Conservation (phyloP, 2,113 vertebrate species). For the Podocnemis expansa region DNA sequence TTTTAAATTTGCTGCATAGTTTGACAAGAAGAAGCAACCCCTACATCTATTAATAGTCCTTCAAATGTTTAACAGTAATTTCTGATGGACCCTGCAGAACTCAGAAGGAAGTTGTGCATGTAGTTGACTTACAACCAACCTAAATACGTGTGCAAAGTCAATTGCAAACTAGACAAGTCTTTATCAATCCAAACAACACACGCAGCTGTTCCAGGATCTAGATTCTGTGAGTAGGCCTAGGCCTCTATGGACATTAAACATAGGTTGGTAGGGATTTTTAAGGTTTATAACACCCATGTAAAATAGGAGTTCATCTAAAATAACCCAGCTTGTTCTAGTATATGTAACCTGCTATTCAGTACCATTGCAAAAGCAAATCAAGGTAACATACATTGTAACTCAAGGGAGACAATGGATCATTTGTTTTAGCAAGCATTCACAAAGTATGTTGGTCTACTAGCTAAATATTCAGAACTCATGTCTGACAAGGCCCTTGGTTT, state of each 20-base stretch:
- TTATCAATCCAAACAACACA: neutral
- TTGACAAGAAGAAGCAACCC: neutral
- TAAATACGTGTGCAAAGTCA: neutral
- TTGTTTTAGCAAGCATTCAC: neutral
- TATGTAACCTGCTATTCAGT: neutral
- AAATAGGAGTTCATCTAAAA: neutral
- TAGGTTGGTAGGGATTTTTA: neutral
- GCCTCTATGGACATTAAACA: neutral
- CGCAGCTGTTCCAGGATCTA: neutral
- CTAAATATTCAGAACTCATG: rapidly evolving
- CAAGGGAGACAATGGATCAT: neutral
- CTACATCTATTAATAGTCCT: neutral
- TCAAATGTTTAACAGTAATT: neutral
- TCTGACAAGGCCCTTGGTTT: neutral
- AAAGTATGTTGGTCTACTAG: neutral
- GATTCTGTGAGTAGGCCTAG: neutral
- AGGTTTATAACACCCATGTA: neutral
- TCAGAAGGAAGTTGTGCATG: rapidly evolving
- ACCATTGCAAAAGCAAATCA: neutral
- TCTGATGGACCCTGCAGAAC: neutral
- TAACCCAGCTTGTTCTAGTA: neutral
- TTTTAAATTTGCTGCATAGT: neutral
- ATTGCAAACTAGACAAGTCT: neutral
- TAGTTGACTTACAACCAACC: neutral
- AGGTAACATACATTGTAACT: rapidly evolving